A percentile compares a stretch with the other conserved stretches of the same genome.
Evolutionary conservation across 2,113 vertebrate genomes (phyloP).

Genomic region (Myrmecophaga tridactyla): DNA sequence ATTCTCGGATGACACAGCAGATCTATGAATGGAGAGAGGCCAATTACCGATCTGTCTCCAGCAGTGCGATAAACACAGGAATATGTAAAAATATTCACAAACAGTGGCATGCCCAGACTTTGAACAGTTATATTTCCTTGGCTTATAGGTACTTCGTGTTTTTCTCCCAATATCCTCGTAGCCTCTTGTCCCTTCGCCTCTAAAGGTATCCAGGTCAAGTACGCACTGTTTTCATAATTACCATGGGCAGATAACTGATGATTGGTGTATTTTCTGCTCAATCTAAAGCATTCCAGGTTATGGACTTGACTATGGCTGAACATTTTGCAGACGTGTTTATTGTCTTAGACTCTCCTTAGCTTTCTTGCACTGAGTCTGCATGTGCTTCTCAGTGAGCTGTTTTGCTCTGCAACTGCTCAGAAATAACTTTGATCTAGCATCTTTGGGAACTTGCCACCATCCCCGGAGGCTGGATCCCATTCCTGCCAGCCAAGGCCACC

Average conservation of each 20-base stretch:
- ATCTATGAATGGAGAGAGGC: neutral
- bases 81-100: rapidly evolving
- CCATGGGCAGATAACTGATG: rapidly evolving
- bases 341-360: neutral
- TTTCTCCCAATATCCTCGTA: neutral
- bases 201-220: neutral
- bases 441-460: neutral
- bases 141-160: neutral
- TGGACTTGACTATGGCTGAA: rapidly evolving
- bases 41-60: neutral
- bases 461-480: neutral
- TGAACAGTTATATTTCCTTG: rapidly evolving
- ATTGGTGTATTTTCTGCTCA: neutral
- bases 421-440: neutral
- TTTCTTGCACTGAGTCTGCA: neutral
- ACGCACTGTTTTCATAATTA: neutral
- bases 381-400: rapidly evolving
- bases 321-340: neutral
- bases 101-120: neutral
- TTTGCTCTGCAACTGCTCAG: too few relatives aligned
- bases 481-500: neutral
- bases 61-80: too few relatives aligned
- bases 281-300: neutral
- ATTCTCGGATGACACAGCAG: neutral
- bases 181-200: neutral